phyloP scores from a whole-genome alignment of 2,888 invertebrate species.

The Myopa testacea region DNA sequence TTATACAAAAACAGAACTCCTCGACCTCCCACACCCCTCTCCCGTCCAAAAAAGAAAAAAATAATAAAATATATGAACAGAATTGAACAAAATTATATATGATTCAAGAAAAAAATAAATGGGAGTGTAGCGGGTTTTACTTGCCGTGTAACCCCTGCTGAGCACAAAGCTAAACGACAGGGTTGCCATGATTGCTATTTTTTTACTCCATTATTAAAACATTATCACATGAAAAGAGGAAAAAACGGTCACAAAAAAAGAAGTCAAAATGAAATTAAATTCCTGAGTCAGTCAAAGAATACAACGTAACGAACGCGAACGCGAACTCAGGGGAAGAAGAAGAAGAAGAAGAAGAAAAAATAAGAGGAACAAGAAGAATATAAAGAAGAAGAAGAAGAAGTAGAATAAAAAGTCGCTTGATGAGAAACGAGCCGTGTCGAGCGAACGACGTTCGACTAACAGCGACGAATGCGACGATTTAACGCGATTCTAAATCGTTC shows the following conservation, averaged over 20 bases:
- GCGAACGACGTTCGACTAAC: not conserved
- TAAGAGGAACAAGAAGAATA: too few relatives aligned
- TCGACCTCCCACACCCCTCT: too few relatives aligned
- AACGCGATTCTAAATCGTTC: slow-evolving; percentile 7
- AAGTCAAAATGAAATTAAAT: not conserved
- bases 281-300: not conserved
- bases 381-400: too few relatives aligned
- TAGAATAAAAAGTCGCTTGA: too few relatives aligned
- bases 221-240: slow-evolving; percentile 19
- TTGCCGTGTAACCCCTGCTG: too few relatives aligned
- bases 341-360: too few relatives aligned
- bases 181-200: slow-evolving; percentile 14
- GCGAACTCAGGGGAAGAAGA: not conserved
- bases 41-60: too few relatives aligned
- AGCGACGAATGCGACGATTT: not conserved
- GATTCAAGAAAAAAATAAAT: too few relatives aligned
- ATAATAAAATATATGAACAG: too few relatives aligned
- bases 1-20: too few relatives aligned
- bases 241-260: not conserved
- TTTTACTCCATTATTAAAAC: slow-evolving; percentile 18
- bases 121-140: too few relatives aligned
- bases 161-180: slow-evolving; percentile 14
- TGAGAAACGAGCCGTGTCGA: not conserved
- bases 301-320: not conserved
- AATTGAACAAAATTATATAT: too few relatives aligned